A percentile compares a stretch with the other conserved stretches of the same genome.
Conservation (phyloP, 2,797 vertebrate species). For the Hippopotamyrus pictus region DNA sequence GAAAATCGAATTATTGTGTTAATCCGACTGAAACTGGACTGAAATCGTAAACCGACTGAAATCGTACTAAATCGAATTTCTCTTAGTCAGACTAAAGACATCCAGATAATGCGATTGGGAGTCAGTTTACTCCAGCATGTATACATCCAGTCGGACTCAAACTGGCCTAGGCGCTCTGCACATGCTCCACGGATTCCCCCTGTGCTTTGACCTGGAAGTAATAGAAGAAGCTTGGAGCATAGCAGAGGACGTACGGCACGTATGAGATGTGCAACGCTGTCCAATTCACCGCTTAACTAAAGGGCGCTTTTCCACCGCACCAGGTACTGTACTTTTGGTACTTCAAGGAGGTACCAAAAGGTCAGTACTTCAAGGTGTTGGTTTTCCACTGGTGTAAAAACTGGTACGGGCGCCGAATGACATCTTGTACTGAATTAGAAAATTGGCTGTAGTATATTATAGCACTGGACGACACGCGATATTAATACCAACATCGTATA, state of each 20-base stretch:
- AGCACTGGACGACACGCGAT: not conserved
- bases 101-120: not conserved
- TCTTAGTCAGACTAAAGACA: not conserved
- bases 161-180: not conserved
- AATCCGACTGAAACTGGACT: not conserved
- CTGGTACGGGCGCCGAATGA: no score
- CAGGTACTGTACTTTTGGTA: no score
- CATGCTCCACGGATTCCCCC: not conserved
- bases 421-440: not conserved
- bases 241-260: not conserved
- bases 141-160: not conserved
- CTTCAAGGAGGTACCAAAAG: no score
- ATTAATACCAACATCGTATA: not conserved
- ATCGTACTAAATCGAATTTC: no score
- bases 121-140: not conserved
- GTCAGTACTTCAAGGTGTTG: no score
- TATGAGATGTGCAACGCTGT: not conserved
- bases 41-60: no score
- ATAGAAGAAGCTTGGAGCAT: not conserved
- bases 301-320: not conserved
- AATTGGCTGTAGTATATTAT: not conserved
- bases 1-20: not conserved
- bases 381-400: no score
- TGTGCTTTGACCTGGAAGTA: not conserved
- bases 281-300: not conserved